These are phyloP conservation scores for Lordiphosa mommai DNA, from an alignment of 1,140 invertebrate genomes.

Conservation along the genomic window DNA sequence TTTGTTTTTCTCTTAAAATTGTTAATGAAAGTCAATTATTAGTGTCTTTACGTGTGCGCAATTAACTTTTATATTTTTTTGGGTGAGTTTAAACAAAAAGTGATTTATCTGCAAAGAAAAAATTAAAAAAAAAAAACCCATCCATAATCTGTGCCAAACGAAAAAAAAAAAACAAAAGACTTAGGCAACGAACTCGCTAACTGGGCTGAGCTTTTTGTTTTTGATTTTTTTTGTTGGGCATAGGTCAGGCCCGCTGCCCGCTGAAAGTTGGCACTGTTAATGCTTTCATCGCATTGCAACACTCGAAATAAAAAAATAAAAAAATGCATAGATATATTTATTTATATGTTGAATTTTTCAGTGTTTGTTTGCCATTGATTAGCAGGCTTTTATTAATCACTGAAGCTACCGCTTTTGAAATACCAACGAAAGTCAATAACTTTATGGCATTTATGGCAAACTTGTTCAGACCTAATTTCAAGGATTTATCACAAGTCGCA, in stretches of 20 bases:
- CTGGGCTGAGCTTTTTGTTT: constrained; percentile 29
- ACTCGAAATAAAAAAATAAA: constrained; percentile 7
- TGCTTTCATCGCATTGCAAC: constrained; percentile 42
- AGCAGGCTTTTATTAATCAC: constrained; percentile 53
- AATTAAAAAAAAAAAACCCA: constrained; percentile 2
- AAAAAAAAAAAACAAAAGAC: constrained; percentile 43
- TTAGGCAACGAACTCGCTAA: constrained; percentile 68
- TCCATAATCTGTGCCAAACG: constrained; percentile 21
- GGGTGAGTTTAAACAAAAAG: constrained; percentile 11
- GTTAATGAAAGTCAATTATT: constrained; percentile 2
- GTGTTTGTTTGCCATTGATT: constrained; percentile 33
- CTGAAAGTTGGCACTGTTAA: constrained; percentile 9
- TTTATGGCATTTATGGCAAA: constrained; percentile 9
- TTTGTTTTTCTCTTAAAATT: constrained; percentile 3
- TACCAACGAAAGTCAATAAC: constrained; percentile 2
- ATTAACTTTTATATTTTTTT: constrained; percentile 30
- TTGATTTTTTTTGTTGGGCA: constrained; percentile 21
- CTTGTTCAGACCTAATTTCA: neutral
- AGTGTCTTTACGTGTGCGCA: constrained; percentile 11
- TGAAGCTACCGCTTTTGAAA: constrained; percentile 41
- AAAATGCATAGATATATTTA: neutral
- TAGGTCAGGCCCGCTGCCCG: constrained; percentile 31
- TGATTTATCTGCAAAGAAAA: neutral
- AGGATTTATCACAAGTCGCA: too few relatives aligned
- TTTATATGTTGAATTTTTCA: neutral